Percentiles rank a stretch among this genome's conserved stretches.
Evolutionary conservation across 2,113 vertebrate species (phyloP).

Genomic region (Nothoprocta pentlandii): DNA sequence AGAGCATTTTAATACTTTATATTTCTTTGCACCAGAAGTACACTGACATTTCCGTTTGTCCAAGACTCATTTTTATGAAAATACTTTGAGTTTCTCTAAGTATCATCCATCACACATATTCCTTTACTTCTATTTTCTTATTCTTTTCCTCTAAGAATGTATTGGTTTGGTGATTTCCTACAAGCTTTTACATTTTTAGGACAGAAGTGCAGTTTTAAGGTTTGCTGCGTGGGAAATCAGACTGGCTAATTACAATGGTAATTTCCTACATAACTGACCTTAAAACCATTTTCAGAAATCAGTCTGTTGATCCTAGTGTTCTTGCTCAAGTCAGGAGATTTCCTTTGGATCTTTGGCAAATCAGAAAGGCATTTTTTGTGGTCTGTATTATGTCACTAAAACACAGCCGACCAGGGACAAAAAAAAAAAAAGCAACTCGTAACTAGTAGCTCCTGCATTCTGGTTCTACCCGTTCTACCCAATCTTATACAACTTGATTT

Average conservation of each 20-base stretch:
- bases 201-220: neutral
- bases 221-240: too few relatives aligned
- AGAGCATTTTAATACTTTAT: neutral
- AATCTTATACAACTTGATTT: neutral
- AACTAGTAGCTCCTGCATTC: neutral
- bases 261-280: neutral
- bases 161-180: neutral
- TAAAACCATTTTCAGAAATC: conserved; percentile 2
- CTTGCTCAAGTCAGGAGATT: neutral
- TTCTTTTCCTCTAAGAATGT: neutral
- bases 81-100: neutral
- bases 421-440: neutral
- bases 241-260: too few relatives aligned
- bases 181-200: neutral
- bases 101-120: neutral
- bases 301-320: neutral
- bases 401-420: neutral
- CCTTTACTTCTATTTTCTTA: neutral
- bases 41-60: neutral
- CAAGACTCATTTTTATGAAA: neutral
- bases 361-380: conserved; percentile 28
- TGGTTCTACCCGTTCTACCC: neutral
- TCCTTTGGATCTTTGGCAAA: conserved; percentile 24
- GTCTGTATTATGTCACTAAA: conserved; percentile 31
- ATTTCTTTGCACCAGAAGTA: neutral